A percentile compares a stretch with the other conserved stretches of the same genome.
Conservation (phyloP, 2,113 vertebrate genomes). For the Pogonocichla stellata region DNA sequence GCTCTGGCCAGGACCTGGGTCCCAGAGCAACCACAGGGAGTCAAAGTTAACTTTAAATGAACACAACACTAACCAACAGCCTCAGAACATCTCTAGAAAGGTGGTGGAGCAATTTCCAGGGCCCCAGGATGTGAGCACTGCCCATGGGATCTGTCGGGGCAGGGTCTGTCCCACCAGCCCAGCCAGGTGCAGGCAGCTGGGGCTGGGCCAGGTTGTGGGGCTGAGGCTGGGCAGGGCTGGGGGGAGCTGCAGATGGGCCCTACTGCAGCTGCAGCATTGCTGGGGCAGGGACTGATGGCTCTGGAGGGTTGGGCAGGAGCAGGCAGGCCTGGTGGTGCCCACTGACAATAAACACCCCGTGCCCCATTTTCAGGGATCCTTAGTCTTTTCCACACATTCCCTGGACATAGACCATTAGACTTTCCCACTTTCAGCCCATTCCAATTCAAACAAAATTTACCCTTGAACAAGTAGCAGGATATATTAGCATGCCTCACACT, state of each 20-base stretch:
- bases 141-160: accelerated
- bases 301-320: background rate
- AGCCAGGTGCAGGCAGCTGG: background rate
- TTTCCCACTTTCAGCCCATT: background rate
- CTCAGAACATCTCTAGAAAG: background rate
- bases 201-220: accelerated
- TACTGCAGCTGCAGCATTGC: accelerated
- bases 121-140: accelerated
- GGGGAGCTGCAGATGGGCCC: background rate
- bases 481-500: background rate
- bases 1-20: background rate
- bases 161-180: too few relatives aligned
- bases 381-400: background rate
- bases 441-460: background rate
- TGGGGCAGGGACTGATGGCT: background rate
- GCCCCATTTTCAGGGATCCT: background rate
- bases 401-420: background rate
- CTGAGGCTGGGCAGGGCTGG: background rate
- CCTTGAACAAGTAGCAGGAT: background rate
- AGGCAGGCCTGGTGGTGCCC: background rate
- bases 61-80: accelerated
- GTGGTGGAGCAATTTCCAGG: too few relatives aligned
- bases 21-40: background rate
- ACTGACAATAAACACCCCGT: background rate
- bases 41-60: background rate